Evolutionary conservation across 1,140 invertebrate genomes (phyloP), one percentile per base, ranked within the genome.

Genomic region (Brachionus rotundiformis): DNA sequence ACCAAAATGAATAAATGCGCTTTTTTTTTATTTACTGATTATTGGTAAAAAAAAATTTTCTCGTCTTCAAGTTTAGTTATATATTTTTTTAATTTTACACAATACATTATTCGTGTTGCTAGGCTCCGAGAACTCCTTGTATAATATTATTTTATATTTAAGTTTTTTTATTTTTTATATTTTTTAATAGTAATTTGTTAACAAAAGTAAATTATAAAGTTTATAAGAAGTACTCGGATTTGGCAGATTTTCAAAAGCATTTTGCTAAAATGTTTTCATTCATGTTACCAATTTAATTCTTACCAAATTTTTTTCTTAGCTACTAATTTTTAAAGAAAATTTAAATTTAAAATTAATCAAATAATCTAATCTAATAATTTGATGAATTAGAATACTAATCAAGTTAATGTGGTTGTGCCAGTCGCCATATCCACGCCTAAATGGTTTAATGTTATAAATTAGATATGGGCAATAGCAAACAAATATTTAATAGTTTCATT

Each of bases 141-240:
- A 68, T 68, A 68, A 68, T 68, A 68, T 68, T 68, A 33, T 68
- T 27, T 68, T 68, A n/a, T n/a, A n/a, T n/a, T n/a, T n/a, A n/a
- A n/a, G n/a, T n/a, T n/a, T n/a, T n/a, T n/a, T n/a, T n/a, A n/a
- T 36, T 39, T 6, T 10, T 2, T 29, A 63, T 29, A 54, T 8
- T 54, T 54, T 7, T 23, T 7, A 54, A 54, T 23, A 23, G 47
- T 25, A 19, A 7, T 41, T 41, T 41, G 39, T 41, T 41, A 13
- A 41, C 47, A 54, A 54, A 19, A 54, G 47, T 54, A 54, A 54
- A 4, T 19, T 10, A 19, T 54, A 8, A 25, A 23, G 13, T 54
- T 54, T 19, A 19, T 54, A 19, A 4, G n/a, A 54, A 54, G 19
- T 19, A 19, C 13, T 54, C 8, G 1, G 19, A 19, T 49, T 49